phyloP scores from a whole-genome alignment of 2,797 vertebrate species.

The Momotus momota region DNA sequence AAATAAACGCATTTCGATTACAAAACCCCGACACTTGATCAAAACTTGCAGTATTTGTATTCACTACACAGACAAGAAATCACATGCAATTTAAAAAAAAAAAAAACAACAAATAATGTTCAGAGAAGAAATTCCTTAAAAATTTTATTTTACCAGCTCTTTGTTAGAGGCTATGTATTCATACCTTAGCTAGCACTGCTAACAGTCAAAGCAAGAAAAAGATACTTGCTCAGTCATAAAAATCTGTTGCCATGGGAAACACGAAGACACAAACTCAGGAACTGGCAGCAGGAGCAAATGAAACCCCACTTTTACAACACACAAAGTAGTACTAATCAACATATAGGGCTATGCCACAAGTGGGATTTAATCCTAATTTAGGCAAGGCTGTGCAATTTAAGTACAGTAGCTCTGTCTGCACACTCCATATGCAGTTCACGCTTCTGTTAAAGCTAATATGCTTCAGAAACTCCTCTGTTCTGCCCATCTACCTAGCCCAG shows the following conservation, averaged over 20 bases:
- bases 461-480: background rate
- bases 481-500: background rate
- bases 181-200: background rate
- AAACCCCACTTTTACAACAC: background rate
- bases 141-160: background rate
- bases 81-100: background rate
- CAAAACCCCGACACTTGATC: background rate
- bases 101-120: background rate
- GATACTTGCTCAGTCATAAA: conserved; percentile 15
- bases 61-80: background rate
- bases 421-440: background rate
- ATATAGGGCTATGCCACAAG: background rate
- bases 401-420: background rate
- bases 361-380: background rate
- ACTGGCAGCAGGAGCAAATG: background rate
- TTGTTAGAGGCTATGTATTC: background rate
- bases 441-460: background rate
- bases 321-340: background rate
- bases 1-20: background rate
- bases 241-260: conserved; percentile 61
- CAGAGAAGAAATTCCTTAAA: background rate
- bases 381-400: background rate
- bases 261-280: background rate
- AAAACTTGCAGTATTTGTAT: background rate
- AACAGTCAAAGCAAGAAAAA: background rate